Evolutionary conservation across 2,797 vertebrate species (phyloP).

Genomic region (Fratercula arctica): DNA sequence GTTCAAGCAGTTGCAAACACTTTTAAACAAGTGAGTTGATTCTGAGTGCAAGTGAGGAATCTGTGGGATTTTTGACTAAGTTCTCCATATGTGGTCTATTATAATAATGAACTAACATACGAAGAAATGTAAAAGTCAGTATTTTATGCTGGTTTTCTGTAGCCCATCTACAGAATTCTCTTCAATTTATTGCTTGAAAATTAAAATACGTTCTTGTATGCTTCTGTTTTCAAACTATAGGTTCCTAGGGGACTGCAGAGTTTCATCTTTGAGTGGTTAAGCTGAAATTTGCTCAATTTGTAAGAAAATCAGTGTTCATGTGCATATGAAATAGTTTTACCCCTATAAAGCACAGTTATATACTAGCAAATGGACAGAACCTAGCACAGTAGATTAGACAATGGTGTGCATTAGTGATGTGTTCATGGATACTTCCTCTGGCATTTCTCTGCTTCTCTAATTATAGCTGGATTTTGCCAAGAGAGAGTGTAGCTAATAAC

Average conservation of each 20-base stretch:
- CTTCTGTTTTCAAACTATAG: conserved; percentile 52
- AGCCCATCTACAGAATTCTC: conserved; percentile 47
- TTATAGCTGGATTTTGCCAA: conserved; percentile 28
- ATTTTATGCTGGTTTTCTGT: conserved; percentile 65
- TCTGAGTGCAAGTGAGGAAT: conserved; percentile 49
- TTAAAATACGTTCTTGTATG: conserved; percentile 33
- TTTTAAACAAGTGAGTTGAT: conserved; percentile 42
- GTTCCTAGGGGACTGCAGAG: conserved; percentile 52
- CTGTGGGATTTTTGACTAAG: conserved; percentile 52
- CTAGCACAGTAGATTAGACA: background rate
- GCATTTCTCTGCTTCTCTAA: conserved; percentile 22
- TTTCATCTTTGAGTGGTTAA: conserved; percentile 54
- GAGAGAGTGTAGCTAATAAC: conserved; percentile 13
- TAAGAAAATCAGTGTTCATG: conserved; percentile 29
- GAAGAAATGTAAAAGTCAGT: conserved; percentile 56
- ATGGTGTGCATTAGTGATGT: background rate
- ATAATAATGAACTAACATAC: conserved; percentile 60
- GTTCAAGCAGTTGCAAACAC: conserved; percentile 26
- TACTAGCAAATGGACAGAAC: background rate
- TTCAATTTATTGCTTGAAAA: conserved; percentile 70
- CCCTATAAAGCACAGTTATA: background rate
- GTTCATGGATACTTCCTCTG: background rate
- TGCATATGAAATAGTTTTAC: background rate
- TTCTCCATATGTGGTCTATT: conserved; percentile 14
- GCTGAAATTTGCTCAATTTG: conserved; percentile 37